These are phyloP conservation scores for Pangasianodon hypophthalmus DNA, from an alignment of 2,113 vertebrate species.

Conservation along the genomic window DNA sequence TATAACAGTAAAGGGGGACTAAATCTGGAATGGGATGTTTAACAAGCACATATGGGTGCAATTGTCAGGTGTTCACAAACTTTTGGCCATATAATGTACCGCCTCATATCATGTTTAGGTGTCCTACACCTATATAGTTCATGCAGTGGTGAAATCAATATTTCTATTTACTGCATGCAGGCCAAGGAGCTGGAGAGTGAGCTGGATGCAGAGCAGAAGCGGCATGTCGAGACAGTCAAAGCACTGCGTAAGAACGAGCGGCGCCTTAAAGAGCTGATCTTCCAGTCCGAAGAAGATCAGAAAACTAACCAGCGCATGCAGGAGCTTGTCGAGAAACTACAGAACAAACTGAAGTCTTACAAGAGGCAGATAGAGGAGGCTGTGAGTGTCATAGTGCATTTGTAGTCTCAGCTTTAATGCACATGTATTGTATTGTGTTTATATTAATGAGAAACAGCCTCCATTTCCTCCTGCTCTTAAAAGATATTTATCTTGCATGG, in stretches of 20 bases:
- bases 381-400: constrained; percentile 44
- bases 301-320: constrained; percentile 75
- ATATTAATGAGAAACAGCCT: neutral
- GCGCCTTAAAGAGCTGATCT: constrained; percentile 48
- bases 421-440: no score
- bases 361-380: constrained; percentile 71
- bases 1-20: neutral
- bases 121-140: neutral
- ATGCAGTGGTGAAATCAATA: neutral
- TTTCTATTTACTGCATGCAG: neutral
- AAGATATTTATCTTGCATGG: neutral
- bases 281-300: constrained; percentile 74
- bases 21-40: neutral
- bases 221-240: neutral
- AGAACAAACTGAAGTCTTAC: constrained; percentile 74
- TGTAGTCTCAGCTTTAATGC: neutral
- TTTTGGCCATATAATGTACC: neutral
- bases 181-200: neutral
- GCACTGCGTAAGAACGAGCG: neutral
- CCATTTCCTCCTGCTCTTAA: neutral
- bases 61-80: neutral
- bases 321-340: constrained; percentile 73
- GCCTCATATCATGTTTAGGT: neutral
- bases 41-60: neutral
- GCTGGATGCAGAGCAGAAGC: neutral